phyloP scores from a whole-genome alignment of 2,888 invertebrate species.

The Phyllotreta cruciferae region DNA sequence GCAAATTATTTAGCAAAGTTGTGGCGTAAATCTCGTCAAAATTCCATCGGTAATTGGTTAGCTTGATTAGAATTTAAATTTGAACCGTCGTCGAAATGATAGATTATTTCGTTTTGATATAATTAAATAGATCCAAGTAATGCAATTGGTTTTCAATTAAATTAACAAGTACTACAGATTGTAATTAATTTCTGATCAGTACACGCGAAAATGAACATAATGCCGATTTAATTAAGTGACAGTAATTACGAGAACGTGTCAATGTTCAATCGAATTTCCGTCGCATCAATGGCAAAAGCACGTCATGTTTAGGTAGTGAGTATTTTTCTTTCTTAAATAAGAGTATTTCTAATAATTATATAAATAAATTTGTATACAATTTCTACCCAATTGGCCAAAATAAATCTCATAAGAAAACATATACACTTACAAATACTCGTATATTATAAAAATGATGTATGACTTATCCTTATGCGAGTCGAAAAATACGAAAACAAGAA shows the following conservation, averaged over 20 bases:
- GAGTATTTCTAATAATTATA: constrained; percentile 1
- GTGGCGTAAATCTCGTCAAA: no score
- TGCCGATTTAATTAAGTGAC: constrained; percentile 8
- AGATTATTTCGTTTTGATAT: constrained; percentile 41
- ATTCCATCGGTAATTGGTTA: constrained; percentile 31
- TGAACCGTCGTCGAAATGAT: constrained; percentile 36
- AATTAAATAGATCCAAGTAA: constrained; percentile 26
- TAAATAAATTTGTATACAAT: neutral
- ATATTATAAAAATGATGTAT: constrained; percentile 29
- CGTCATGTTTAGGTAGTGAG: neutral
- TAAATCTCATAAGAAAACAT: neutral
- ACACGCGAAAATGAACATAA: constrained; percentile 2
- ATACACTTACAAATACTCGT: neutral
- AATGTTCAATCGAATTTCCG: neutral
- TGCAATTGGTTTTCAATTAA: constrained; percentile 24
- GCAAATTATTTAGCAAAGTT: no score
- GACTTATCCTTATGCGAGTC: constrained; percentile 23
- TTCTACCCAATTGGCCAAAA: no score
- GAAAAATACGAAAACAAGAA: constrained; percentile 14
- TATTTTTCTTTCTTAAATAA: neutral
- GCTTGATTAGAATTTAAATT: constrained; percentile 42
- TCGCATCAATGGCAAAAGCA: no score
- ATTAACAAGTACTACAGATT: constrained; percentile 11
- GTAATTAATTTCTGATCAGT: constrained; percentile 11
- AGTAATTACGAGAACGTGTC: constrained; percentile 3